Evolutionary conservation across 2,888 invertebrate genomes (phyloP), one percentile per base, ranked within the genome.

Genomic region (Notodonta ziczac): DNA sequence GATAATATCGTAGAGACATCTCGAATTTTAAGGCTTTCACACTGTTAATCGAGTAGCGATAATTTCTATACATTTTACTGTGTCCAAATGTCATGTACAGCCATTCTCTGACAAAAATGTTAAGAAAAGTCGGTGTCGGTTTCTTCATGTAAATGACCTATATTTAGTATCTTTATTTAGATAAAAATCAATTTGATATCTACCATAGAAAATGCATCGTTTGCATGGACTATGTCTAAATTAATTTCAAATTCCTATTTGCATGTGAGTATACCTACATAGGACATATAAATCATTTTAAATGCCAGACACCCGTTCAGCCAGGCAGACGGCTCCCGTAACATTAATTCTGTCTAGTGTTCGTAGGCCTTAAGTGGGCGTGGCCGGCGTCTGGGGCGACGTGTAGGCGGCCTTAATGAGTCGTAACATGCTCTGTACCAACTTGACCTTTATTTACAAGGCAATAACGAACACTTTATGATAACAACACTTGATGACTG

Each of bases 341-440:
- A 65, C 77, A 80, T 84, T 83, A 83, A 83, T 76, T 74, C 76
- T 74, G 69, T 73, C 73, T 73, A 70, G 62, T 64, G 64, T 66
- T 61, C 58, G 62, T 65, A 62, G 58, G 62, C 24, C 57, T 63
- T 60, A 63, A 74, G 72, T 74, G 75, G 88, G 88, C 87, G 88
- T 83, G 85, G 75, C 70, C 57, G 74, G 59, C 67, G 80, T 83
- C 84, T 85, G 78, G 70, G 72, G 69, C 58, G 67, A 79, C 76
- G 76, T 76, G 78, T 75, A 81, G 81, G 81, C 79, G 77, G 76
- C 76, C 72, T 73, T 87, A 87, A 88, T 86, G 85, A 84, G 78
- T 74, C 75, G 55, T 40, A 52, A 74, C 68, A 60, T 64, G 60
- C 24, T 57, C 56, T 64, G 56, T 63, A 56, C 68, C 57, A 80